These are phyloP conservation scores for Ictalurus punctatus DNA, from an alignment of 2,113 vertebrate species.

Conservation along the genomic window DNA sequence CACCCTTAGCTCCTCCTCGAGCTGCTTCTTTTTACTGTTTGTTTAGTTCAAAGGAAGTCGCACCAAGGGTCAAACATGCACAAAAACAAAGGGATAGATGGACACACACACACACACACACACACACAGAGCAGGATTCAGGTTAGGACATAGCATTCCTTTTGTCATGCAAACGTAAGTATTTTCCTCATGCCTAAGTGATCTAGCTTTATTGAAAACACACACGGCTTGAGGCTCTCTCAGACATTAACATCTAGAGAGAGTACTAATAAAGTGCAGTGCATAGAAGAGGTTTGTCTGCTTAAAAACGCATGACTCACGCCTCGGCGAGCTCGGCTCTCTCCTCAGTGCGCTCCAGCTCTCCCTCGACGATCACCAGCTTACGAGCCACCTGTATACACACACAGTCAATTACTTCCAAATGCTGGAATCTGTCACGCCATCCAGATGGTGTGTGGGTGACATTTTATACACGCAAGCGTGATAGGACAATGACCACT, in stretches of 20 bases:
- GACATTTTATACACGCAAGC: neutral
- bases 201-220: slow-evolving; percentile 21
- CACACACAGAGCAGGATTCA: slow-evolving; percentile 10
- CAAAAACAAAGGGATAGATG: slow-evolving; percentile 28
- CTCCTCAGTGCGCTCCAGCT: slow-evolving; percentile 78
- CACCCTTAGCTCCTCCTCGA: slow-evolving; percentile 82
- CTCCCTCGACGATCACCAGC: slow-evolving; percentile 86
- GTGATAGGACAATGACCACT: neutral
- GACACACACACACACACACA: slow-evolving; percentile 24
- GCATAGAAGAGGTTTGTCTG: neutral
- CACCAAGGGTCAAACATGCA: slow-evolving; percentile 61
- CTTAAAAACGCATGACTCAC: slow-evolving; percentile 63
- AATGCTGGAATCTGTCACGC: neutral
- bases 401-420: neutral
- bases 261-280: neutral
- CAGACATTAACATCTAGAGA: neutral
- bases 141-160: slow-evolving; percentile 37
- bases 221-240: neutral
- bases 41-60: slow-evolving; percentile 57
- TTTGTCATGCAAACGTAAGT: slow-evolving; percentile 48
- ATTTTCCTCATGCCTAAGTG: slow-evolving; percentile 37
- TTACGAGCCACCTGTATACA: slow-evolving; percentile 89
- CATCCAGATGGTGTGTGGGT: neutral
- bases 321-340: slow-evolving; percentile 76
- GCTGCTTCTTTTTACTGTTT: slow-evolving; percentile 83